Evolutionary conservation across 2,888 invertebrate species (phyloP).

Genomic region (Coelopa pilipes): DNA sequence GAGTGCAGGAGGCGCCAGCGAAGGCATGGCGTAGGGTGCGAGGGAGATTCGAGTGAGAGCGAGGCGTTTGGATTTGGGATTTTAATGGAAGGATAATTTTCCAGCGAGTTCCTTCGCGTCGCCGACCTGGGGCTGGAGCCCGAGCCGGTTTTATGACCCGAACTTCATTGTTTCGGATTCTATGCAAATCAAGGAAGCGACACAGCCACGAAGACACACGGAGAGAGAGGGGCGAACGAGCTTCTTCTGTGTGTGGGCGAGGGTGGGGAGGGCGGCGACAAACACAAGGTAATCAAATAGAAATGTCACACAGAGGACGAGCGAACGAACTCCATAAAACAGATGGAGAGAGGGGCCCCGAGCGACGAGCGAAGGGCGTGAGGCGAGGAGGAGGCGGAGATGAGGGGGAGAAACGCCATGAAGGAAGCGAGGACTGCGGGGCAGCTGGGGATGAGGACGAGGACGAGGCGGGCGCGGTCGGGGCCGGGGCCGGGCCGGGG

Average conservation of each 20-base stretch:
- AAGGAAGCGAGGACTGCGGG: no score
- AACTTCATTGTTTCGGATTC: slow-evolving; percentile 34
- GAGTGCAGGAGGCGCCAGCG: no score
- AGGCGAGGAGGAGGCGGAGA: neutral
- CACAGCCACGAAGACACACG: no score
- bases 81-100: neutral
- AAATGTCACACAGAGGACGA: slow-evolving; percentile 37
- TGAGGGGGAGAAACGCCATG: neutral
- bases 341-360: neutral
- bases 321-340: neutral
- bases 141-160: slow-evolving; percentile 41
- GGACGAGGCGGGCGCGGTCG: neutral
- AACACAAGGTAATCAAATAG: slow-evolving; percentile 34
- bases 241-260: neutral
- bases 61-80: no score
- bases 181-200: neutral
- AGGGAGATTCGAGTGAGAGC: no score
- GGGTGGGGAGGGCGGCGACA: neutral
- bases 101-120: neutral
- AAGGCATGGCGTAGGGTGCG: no score
- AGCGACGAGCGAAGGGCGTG: neutral
- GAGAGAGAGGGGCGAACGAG: neutral
- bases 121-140: slow-evolving; percentile 22
- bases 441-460: neutral
- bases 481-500: neutral